Percentiles rank a stretch among this genome's conserved stretches.
Conservation (phyloP, 2,888 invertebrate genomes). For the Reticulitermes lucifugus region DNA sequence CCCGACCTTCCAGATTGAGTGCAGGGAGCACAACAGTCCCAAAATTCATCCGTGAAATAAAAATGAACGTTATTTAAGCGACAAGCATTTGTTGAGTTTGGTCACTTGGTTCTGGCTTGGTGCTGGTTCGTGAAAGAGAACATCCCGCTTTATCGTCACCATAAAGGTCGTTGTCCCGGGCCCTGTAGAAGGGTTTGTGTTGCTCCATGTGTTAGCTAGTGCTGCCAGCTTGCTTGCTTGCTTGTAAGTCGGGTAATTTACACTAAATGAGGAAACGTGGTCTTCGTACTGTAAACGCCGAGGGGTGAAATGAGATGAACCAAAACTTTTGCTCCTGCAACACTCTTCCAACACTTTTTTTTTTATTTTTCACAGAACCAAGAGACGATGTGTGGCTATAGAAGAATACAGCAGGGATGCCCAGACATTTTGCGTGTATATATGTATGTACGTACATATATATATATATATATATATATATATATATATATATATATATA, state of each 20-base stretch:
- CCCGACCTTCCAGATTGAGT: too few relatives aligned
- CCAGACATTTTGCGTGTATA: not conserved
- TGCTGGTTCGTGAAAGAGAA: not conserved
- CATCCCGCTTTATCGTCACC: constrained; percentile 5
- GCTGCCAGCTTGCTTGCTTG: constrained; percentile 21
- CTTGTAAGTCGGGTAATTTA: constrained; percentile 37
- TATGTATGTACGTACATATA: too few relatives aligned
- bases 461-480: too few relatives aligned
- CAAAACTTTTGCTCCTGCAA: constrained; percentile 37
- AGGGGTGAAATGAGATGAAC: constrained; percentile 41
- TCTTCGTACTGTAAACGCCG: constrained; percentile 31
- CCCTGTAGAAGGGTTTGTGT: not conserved
- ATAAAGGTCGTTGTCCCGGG: constrained; percentile 21
- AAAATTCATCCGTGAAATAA: too few relatives aligned
- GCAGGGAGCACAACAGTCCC: too few relatives aligned
- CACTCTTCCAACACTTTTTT: constrained; percentile 25
- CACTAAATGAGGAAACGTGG: constrained; percentile 42
- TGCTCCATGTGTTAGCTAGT: constrained; percentile 19
- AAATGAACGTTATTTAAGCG: too few relatives aligned
- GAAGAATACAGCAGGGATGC: constrained; percentile 8
- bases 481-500: too few relatives aligned
- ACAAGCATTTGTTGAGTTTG: too few relatives aligned
- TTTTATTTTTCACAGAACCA: constrained; percentile 12
- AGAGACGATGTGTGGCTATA: constrained; percentile 6
- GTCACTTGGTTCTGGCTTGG: too few relatives aligned